Evolutionary conservation across 2,113 vertebrate species (phyloP).

Genomic region (Hypanus sabinus): DNA sequence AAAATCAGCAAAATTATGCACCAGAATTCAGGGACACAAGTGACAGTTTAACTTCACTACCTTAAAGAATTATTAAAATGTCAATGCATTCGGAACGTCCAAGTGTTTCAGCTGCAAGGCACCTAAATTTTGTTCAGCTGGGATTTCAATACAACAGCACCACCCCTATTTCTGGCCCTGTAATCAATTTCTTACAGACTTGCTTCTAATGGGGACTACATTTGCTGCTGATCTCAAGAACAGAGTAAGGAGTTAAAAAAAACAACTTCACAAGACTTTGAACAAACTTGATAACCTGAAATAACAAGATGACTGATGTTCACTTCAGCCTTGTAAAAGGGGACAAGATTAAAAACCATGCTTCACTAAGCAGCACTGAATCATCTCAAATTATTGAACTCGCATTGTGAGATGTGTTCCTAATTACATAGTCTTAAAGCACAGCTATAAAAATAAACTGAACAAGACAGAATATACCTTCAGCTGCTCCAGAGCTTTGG

Average conservation of each 20-base stretch:
- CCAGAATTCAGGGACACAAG: background rate
- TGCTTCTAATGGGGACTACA: background rate
- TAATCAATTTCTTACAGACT: background rate
- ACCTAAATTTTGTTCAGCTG: background rate
- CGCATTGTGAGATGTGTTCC: background rate
- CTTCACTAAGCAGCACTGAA: background rate
- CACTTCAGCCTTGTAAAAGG: background rate
- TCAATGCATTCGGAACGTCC: background rate
- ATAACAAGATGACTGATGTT: background rate
- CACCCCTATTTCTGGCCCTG: background rate
- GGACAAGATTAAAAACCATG: background rate
- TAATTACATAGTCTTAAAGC: background rate
- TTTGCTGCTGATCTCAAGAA: background rate
- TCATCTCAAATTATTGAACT: background rate
- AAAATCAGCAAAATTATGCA: background rate
- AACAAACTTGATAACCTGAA: background rate
- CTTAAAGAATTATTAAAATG: background rate
- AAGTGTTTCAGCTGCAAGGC: background rate
- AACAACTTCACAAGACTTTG: background rate
- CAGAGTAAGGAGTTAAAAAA: background rate
- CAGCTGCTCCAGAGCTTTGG: constrained; percentile 81
- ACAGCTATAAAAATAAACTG: background rate
- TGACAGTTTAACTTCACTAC: background rate
- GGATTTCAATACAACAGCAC: background rate
- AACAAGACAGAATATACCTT: constrained; percentile 62